phyloP scores from a whole-genome alignment of 1,140 invertebrate species.

The Bombus sibiricus region DNA sequence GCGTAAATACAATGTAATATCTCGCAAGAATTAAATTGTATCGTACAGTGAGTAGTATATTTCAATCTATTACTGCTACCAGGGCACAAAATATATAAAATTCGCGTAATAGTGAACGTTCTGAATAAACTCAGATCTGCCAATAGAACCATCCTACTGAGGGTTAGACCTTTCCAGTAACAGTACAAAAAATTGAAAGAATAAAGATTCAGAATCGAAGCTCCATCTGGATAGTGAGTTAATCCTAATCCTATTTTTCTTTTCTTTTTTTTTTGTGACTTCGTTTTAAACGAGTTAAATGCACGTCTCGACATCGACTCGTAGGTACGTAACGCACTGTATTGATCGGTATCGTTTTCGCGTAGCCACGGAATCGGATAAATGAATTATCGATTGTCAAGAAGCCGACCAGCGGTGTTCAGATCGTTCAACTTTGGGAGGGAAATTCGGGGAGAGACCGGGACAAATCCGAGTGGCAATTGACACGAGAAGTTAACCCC shows the following conservation, averaged over 20 bases:
- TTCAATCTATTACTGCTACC: too few relatives aligned
- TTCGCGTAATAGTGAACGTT: too few relatives aligned
- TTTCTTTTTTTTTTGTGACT: not conserved
- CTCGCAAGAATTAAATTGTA: too few relatives aligned
- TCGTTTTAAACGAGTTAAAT: not conserved
- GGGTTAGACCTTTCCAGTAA: too few relatives aligned
- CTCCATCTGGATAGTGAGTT: not conserved
- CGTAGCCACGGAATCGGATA: not conserved
- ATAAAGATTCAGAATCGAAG: too few relatives aligned
- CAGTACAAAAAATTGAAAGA: too few relatives aligned
- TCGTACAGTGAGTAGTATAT: too few relatives aligned
- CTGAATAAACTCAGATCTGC: too few relatives aligned
- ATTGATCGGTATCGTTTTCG: not conserved
- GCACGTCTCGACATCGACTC: not conserved
- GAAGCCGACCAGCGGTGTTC: slow-evolving; percentile 7
- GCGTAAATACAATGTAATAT: too few relatives aligned
- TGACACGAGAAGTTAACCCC: slow-evolving; percentile 77
- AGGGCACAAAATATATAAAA: too few relatives aligned
- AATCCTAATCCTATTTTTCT: not conserved
- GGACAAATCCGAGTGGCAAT: slow-evolving; percentile 69
- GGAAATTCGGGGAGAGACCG: slow-evolving; percentile 26
- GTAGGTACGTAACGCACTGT: not conserved
- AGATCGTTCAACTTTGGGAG: not conserved
- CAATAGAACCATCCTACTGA: too few relatives aligned
- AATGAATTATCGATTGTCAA: slow-evolving; percentile 20